Conservation (phyloP, 2,113 vertebrate species). For the Centropristis striata region DNA sequence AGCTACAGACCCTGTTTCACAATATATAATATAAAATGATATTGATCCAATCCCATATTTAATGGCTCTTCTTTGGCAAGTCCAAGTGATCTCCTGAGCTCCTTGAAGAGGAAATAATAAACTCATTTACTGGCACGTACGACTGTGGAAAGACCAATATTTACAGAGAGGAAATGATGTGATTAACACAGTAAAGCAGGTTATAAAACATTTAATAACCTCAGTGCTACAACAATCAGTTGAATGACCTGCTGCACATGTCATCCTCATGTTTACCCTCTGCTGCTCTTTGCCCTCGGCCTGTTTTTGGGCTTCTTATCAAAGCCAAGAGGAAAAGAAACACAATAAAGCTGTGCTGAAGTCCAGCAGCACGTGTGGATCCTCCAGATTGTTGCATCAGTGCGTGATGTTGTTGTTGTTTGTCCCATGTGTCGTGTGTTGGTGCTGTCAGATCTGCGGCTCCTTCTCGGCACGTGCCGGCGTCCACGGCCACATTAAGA, state of each 20-base stretch:
- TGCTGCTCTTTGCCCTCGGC: background rate
- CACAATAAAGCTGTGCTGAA: background rate
- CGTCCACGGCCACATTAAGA: slow-evolving; percentile 89
- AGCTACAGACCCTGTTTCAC: too few relatives aligned
- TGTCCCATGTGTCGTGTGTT: slow-evolving; percentile 1
- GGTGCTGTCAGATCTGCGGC: slow-evolving; percentile 87
- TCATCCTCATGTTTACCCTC: background rate
- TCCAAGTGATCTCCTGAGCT: too few relatives aligned
- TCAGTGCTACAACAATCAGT: background rate
- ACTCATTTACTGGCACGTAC: too few relatives aligned
- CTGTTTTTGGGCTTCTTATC: background rate
- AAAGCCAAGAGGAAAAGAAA: background rate
- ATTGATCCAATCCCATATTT: too few relatives aligned
- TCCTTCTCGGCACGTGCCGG: slow-evolving; percentile 87
- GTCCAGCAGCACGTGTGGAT: background rate
- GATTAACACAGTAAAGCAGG: background rate
- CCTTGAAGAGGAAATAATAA: too few relatives aligned
- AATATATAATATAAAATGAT: too few relatives aligned
- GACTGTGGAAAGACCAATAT: too few relatives aligned
- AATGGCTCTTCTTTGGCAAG: too few relatives aligned
- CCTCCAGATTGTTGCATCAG: background rate
- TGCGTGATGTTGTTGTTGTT: background rate
- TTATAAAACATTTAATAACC: background rate
- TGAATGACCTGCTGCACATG: background rate
- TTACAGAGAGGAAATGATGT: too few relatives aligned